Evolutionary conservation across 2,797 vertebrate genomes (phyloP).

Genomic region (Poecilia picta): DNA sequence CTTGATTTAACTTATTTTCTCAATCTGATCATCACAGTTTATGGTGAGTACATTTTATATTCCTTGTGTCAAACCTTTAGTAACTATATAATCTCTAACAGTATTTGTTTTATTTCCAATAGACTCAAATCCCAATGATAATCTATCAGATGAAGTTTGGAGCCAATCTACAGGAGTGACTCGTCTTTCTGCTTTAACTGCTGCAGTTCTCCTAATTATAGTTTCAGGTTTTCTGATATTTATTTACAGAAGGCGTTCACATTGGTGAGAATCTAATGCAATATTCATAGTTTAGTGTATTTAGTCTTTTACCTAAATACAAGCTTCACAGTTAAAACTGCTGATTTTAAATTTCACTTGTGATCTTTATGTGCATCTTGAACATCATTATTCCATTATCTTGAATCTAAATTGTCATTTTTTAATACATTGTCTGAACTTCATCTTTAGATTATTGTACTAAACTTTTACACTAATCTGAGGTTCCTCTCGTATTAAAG

Average conservation of each 20-base stretch:
- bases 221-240: background rate
- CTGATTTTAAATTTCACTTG: no score
- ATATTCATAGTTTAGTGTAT: background rate
- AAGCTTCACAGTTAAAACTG: no score
- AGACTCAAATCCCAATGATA: background rate
- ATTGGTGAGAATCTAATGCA: conserved; percentile 25
- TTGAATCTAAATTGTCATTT: no score
- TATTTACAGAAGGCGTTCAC: accelerated
- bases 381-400: no score
- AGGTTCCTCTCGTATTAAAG: no score
- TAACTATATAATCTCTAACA: background rate
- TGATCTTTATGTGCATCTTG: no score
- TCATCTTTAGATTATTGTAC: no score
- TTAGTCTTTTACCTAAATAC: accelerated
- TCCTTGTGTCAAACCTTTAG: background rate
- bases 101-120: background rate
- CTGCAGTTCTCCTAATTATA: background rate
- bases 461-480: no score
- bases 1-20: accelerated
- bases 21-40: conserved; percentile 35
- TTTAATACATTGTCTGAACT: no score
- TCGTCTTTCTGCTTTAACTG: accelerated
- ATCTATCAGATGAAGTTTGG: background rate
- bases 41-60: conserved; percentile 20
- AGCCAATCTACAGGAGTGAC: accelerated